A percentile compares a stretch with the other conserved stretches of the same genome.
These are phyloP conservation scores for Brachycybe producta DNA, from an alignment of 2,888 invertebrate species.

Conservation along the genomic window DNA sequence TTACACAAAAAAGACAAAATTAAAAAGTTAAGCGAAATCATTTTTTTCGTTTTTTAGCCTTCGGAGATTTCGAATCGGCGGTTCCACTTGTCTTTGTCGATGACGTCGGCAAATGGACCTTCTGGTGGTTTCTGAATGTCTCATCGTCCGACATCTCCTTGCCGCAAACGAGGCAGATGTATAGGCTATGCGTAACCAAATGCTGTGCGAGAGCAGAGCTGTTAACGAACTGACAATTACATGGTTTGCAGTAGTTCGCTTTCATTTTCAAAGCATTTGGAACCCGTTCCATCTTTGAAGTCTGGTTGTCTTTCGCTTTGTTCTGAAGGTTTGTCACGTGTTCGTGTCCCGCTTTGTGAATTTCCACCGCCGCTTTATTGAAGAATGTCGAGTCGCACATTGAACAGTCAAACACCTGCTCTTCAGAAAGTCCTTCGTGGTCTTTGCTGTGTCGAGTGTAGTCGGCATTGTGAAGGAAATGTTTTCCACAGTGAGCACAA, in stretches of 20 bases:
- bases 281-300: background rate
- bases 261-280: background rate
- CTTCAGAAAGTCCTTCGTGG: background rate
- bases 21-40: too few relatives aligned
- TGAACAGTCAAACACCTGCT: background rate
- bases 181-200: conserved; percentile 13
- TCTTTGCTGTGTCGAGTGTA: conserved; percentile 10
- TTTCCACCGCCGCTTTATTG: conserved; percentile 6
- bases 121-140: conserved; percentile 14
- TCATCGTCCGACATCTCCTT: conserved; percentile 9
- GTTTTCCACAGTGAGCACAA: conserved; percentile 15
- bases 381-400: conserved; percentile 11
- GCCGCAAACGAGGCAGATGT: conserved; percentile 14
- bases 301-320: conserved; percentile 1
- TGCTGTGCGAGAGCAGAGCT: conserved; percentile 16
- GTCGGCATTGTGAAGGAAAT: conserved; percentile 16
- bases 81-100: background rate
- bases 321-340: conserved; percentile 10
- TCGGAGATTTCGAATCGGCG: too few relatives aligned
- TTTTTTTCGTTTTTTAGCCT: too few relatives aligned
- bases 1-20: too few relatives aligned
- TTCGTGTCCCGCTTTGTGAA: conserved; percentile 4
- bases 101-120: conserved; percentile 8
- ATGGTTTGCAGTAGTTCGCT: conserved; percentile 16
- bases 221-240: conserved; percentile 11